Percentiles rank a stretch among this genome's conserved stretches.
Conservation (phyloP, 2,797 vertebrate genomes). For the Basileuterus tristriatus region DNA sequence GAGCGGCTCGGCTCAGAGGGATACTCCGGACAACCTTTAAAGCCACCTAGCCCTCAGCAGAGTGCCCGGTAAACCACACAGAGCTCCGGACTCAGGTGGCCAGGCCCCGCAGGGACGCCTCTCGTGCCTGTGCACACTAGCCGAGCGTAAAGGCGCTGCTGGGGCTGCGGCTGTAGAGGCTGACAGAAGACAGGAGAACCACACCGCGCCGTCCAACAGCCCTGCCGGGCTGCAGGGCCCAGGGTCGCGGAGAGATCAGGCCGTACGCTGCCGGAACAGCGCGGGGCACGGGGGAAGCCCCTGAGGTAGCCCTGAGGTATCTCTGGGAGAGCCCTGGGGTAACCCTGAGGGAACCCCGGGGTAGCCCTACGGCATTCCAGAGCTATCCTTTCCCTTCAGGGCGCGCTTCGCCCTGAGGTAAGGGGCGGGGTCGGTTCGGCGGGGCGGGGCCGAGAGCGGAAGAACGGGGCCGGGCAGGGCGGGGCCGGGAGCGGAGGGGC, state of each 20-base stretch:
- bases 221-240: background rate
- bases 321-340: background rate
- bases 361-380: rapidly evolving
- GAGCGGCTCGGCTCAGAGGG: background rate
- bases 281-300: rapidly evolving
- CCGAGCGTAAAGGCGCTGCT: background rate
- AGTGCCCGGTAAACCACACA: background rate
- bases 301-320: background rate
- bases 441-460: background rate
- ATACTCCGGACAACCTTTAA: background rate
- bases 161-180: background rate
- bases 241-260: rapidly evolving
- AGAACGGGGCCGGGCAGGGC: background rate
- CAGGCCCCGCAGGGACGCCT: too few relatives aligned
- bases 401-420: background rate
- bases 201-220: background rate
- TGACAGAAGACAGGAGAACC: background rate
- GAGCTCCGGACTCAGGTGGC: background rate
- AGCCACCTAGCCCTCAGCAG: background rate
- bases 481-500: background rate
- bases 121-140: background rate
- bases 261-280: background rate
- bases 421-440: rapidly evolving
- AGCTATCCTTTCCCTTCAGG: rapidly evolving
- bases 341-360: background rate